phyloP scores from a whole-genome alignment of 2,888 invertebrate species.

The Mechanitis messenoides region DNA sequence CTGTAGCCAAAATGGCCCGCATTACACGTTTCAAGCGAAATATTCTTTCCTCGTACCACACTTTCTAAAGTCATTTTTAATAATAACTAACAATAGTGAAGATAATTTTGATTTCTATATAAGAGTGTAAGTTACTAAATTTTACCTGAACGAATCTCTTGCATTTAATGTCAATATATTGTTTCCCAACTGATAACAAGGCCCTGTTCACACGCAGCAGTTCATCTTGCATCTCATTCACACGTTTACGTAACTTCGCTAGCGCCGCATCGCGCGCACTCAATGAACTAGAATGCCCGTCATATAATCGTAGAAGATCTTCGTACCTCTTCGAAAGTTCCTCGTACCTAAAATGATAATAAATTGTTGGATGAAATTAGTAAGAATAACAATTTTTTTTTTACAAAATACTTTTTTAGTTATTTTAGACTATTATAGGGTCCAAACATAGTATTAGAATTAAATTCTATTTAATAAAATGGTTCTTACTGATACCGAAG shows the following conservation, averaged over 20 bases:
- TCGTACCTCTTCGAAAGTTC: slow-evolving; percentile 59
- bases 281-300: slow-evolving; percentile 45
- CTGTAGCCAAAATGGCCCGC: slow-evolving; percentile 43
- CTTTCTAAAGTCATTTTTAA: slow-evolving; percentile 33
- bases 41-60: slow-evolving; percentile 45
- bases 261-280: slow-evolving; percentile 42
- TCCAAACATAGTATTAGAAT: too few species aligned
- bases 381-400: too few species aligned
- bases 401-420: too few species aligned
- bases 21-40: slow-evolving; percentile 42
- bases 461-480: not conserved
- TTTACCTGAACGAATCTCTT: slow-evolving; percentile 46
- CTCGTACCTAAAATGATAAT: slow-evolving; percentile 48
- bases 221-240: slow-evolving; percentile 40
- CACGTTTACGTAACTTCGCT: slow-evolving; percentile 37
- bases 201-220: slow-evolving; percentile 47
- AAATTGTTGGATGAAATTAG: too few species aligned
- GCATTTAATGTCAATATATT: slow-evolving; percentile 49
- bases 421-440: too few species aligned
- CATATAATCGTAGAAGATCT: slow-evolving; percentile 48
- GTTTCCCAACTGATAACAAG: slow-evolving; percentile 55
- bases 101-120: not conserved
- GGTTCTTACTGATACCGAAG: slow-evolving; percentile 72
- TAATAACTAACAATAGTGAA: not conserved
- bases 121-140: too few species aligned